Evolutionary conservation across 2,888 invertebrate species (phyloP).

Genomic region (Agonopterix alstromeriana): DNA sequence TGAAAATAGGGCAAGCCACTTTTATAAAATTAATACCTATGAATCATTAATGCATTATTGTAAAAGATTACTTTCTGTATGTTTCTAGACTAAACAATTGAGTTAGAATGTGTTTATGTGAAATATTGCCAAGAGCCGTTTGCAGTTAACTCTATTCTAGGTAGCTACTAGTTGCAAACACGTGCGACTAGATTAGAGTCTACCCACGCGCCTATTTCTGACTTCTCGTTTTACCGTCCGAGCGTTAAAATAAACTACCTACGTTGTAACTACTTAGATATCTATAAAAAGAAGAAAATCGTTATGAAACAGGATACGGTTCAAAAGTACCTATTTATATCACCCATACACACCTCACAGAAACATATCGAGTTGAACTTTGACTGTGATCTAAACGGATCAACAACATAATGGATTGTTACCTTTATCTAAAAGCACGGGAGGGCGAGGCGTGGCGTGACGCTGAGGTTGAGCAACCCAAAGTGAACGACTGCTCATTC

Average conservation of each 20-base stretch:
- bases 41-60: background rate
- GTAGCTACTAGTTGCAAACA: slow-evolving; percentile 3
- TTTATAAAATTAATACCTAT: too few species aligned
- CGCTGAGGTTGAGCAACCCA: slow-evolving; percentile 8
- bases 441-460: slow-evolving; percentile 7
- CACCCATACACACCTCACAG: background rate
- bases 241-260: background rate
- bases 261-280: too few species aligned
- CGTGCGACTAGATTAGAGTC: slow-evolving; percentile 21
- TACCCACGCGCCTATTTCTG: slow-evolving; percentile 34
- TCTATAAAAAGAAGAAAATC: too few species aligned
- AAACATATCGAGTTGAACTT: too few species aligned
- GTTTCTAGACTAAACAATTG: background rate
- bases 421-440: too few species aligned
- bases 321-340: too few species aligned
- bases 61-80: background rate
- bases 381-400: too few species aligned
- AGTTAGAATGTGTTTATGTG: background rate
- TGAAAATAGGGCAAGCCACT: slow-evolving; percentile 11
- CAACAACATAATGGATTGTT: too few species aligned
- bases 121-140: background rate
- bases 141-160: background rate
- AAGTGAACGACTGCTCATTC: slow-evolving; percentile 11
- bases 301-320: too few species aligned
- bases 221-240: slow-evolving; percentile 4